Conservation (phyloP, 2,113 vertebrate species). For the Andinoacara biseriatus region DNA sequence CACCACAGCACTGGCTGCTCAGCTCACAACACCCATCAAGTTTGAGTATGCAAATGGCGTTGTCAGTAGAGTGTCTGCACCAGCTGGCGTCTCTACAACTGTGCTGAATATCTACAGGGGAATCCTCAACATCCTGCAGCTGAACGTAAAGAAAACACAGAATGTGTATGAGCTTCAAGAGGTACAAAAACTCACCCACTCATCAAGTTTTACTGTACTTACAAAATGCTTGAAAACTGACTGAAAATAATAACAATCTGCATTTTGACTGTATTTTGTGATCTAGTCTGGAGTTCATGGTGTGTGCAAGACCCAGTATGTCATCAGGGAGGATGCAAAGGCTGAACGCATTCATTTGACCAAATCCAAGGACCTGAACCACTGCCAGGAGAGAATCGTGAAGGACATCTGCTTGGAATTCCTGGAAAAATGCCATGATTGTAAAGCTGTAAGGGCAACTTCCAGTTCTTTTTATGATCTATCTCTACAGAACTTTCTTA, state of each 20-base stretch:
- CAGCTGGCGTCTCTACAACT: conserved; percentile 62
- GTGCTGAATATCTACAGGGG: conserved; percentile 83
- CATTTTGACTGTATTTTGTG: conserved; percentile 1
- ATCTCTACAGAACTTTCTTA: neutral
- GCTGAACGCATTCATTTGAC: conserved; percentile 65
- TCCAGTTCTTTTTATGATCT: neutral
- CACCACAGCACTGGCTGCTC: conserved; percentile 66
- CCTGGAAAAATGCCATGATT: conserved; percentile 70
- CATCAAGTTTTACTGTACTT: neutral
- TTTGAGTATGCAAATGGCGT: conserved; percentile 83
- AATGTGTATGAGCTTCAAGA: conserved; percentile 84
- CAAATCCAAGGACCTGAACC: conserved; percentile 83
- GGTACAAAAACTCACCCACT: conserved; percentile 57
- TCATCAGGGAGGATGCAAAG: conserved; percentile 81
- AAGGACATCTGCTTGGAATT: conserved; percentile 80
- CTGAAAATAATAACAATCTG: neutral
- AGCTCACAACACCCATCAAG: conserved; percentile 77
- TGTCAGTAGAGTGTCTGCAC: conserved; percentile 79
- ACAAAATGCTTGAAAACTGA: neutral
- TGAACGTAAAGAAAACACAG: conserved; percentile 84
- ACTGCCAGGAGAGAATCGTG: conserved; percentile 82
- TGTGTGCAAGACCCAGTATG: conserved; percentile 84
- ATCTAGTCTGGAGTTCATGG: conserved; percentile 83
- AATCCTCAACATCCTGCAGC: conserved; percentile 79
- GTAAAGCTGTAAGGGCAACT: conserved; percentile 66